A percentile compares a stretch with the other conserved stretches of the same genome.
Conservation (phyloP, 2,113 vertebrate genomes). For the Microtus pennsylvanicus region DNA sequence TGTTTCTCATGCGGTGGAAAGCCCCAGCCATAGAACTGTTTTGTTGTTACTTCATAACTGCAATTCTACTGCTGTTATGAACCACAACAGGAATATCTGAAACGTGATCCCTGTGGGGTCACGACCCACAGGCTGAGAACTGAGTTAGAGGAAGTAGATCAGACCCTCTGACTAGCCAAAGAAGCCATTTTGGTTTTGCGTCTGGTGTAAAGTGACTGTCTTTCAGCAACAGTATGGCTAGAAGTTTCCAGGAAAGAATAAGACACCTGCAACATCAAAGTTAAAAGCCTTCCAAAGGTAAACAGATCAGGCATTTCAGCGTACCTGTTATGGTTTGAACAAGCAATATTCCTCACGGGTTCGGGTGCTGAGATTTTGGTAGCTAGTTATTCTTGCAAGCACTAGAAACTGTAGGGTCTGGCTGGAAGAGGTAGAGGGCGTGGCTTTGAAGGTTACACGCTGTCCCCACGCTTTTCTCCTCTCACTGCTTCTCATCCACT, state of each 20-base stretch:
- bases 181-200: neutral
- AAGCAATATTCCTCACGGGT: neutral
- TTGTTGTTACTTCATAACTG: too few relatives aligned
- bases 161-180: neutral
- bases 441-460: neutral
- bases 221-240: accelerated
- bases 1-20: neutral
- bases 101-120: neutral
- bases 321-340: neutral
- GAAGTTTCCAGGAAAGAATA: neutral
- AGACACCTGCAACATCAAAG: neutral
- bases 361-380: neutral
- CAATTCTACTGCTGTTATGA: too few relatives aligned
- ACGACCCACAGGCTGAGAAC: neutral
- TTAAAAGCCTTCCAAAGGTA: neutral
- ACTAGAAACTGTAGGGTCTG: neutral
- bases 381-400: neutral
- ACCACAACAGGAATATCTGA: too few relatives aligned
- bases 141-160: neutral
- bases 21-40: too few relatives aligned
- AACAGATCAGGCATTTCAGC: neutral
- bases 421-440: neutral
- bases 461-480: neutral
- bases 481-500: neutral
- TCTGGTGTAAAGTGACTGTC: neutral